Conservation (phyloP, 2,888 invertebrate genomes). For the Lymantria dispar region DNA sequence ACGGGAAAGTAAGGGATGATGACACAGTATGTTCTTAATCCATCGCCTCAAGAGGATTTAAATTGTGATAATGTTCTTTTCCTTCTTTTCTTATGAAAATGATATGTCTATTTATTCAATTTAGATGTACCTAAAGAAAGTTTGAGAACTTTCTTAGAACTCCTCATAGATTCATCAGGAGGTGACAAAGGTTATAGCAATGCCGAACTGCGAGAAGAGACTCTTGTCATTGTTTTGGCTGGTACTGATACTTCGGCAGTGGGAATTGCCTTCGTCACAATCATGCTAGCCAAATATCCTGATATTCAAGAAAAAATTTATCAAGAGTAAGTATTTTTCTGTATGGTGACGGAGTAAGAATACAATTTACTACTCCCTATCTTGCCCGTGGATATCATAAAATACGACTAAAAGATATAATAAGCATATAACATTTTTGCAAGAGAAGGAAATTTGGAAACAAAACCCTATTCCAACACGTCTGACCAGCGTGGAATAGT, state of each 20-base stretch:
- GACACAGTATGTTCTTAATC: too few species aligned
- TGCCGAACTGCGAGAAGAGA: conserved; percentile 38
- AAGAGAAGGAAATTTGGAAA: too few species aligned
- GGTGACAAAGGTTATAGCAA: conserved; percentile 22
- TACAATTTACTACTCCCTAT: too few species aligned
- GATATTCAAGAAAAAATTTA: conserved; percentile 46
- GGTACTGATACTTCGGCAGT: conserved; percentile 43
- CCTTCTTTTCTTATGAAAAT: too few species aligned
- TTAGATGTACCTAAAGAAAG: conserved; percentile 9
- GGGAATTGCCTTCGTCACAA: conserved; percentile 28
- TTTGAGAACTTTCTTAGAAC: conserved; percentile 42
- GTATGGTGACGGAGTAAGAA: not conserved
- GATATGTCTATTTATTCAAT: not conserved
- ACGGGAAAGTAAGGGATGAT: too few species aligned
- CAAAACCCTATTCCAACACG: too few species aligned
- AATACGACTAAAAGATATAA: too few species aligned
- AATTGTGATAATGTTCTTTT: too few species aligned
- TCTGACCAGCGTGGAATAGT: too few species aligned
- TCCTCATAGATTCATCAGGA: conserved; percentile 34
- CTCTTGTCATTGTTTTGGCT: conserved; percentile 30
- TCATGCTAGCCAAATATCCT: conserved; percentile 38
- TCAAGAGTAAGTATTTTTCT: conserved; percentile 36
- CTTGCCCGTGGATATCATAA: too few species aligned
- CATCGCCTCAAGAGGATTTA: too few species aligned
- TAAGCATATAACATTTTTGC: too few species aligned